Evolutionary conservation across 2,797 vertebrate species (phyloP).

Genomic region (Diglossa cyanea): DNA sequence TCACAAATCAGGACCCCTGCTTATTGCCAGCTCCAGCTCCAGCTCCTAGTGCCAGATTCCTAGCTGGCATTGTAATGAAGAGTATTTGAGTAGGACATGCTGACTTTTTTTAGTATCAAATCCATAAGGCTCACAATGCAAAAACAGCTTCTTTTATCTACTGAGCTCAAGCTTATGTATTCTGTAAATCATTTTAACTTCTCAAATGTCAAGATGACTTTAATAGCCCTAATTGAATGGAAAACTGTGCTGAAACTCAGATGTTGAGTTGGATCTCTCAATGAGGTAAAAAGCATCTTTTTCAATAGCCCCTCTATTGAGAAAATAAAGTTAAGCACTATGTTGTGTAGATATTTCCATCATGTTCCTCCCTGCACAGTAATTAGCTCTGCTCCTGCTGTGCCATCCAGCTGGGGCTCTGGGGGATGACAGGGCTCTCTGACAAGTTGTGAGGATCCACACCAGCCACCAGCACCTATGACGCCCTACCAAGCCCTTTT

Average conservation of each 20-base stretch:
- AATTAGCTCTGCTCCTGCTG: not conserved
- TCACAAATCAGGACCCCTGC: conserved; percentile 20
- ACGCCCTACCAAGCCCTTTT: not conserved
- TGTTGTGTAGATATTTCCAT: not conserved
- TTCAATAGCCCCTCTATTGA: not conserved
- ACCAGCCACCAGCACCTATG: accelerated
- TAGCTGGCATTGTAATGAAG: conserved; percentile 22
- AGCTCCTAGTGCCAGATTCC: conserved; percentile 36
- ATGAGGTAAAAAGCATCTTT: not conserved
- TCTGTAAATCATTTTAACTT: conserved; percentile 48
- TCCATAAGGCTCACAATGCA: conserved; percentile 14
- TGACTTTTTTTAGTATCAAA: conserved; percentile 53
- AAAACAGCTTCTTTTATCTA: conserved; percentile 45
- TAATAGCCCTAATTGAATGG: conserved; percentile 27
- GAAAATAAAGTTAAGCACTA: not conserved
- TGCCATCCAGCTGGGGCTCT: not conserved
- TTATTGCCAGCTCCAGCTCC: conserved; percentile 25
- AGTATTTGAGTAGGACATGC: not conserved
- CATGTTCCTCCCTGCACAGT: not conserved
- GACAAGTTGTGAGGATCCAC: not conserved
- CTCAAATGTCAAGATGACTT: conserved; percentile 35
- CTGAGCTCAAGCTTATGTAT: conserved; percentile 11
- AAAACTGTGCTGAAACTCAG: conserved; percentile 21
- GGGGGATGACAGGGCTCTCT: not conserved
- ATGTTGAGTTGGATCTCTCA: not conserved